Base-by-base conservation (phyloP, 35 echinoderm and acorn worm species). In the Anneissia japonica region DNA sequence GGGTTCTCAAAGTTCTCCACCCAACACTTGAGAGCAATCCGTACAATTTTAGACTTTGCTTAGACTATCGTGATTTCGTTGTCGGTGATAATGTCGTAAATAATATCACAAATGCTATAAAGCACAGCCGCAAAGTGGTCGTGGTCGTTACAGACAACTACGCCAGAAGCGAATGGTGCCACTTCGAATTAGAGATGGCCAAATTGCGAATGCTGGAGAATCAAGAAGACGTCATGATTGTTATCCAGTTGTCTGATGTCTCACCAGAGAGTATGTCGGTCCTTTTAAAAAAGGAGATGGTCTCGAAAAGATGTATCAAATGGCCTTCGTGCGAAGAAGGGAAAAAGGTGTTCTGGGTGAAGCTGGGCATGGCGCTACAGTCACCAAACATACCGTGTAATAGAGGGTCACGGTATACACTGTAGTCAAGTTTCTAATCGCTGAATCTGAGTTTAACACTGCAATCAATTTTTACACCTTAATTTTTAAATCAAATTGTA, bases 151-250 rank as follows among this genome's bases (percentile, higher is more conserved):
- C 91, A 4, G 34, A 88, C 11, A 93, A 93, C 82, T 93, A 84
- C 77, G 37, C 89, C 0, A 41, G 56, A 28, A 93, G 91, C 46
- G 91, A 93, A 34, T 93, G 86, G 91, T 93, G 91, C 46, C 80
- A 75, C 31, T 93, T 89, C 38, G 91, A 93, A 51, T 89, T 93
- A 39, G 82, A 88, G 17, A 89, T 76, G 37, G 80, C 91, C 1
- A 31, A 34, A 35, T 32, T 34, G 4, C 31, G 34, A 79, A 31
- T 79, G 34, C 35, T 79, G 14, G 77, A 79, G 35, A 35, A 79
- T 7, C 16, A 35, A 11, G 35, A 35, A 79, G 77, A 79, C 35
- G 19, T 34, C 11, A 32, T 79, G 33, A 35, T 79, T 32, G 10
- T 79, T 30, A 19, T 79, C 30, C 34, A 34, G 77, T 34, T 79